Percentiles rank a stretch among this genome's conserved stretches.
These are phyloP conservation scores for Diorhabda elongata DNA, from an alignment of 1,140 invertebrate species.

Conservation along the genomic window DNA sequence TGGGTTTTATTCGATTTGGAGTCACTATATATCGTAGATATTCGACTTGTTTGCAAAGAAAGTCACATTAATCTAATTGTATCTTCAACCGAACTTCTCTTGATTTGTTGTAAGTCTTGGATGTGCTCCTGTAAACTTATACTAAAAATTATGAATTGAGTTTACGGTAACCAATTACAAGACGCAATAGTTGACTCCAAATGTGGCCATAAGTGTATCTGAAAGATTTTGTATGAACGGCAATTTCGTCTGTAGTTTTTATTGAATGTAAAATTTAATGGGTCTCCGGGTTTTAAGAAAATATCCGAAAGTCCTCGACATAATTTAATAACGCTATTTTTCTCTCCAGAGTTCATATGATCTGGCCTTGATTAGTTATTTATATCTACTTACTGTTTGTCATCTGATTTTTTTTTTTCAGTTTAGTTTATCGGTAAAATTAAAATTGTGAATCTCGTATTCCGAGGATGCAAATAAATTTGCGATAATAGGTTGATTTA, in stretches of 20 bases:
- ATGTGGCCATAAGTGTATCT: no score
- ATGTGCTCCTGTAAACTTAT: background rate
- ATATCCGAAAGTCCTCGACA: background rate
- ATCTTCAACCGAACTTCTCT: background rate
- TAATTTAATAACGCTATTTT: background rate
- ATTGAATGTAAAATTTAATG: background rate
- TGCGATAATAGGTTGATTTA: no score
- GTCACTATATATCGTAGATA: background rate
- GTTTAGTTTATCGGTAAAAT: background rate
- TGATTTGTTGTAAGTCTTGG: background rate
- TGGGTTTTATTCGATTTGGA: background rate
- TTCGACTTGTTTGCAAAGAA: background rate
- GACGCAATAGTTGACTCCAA: background rate
- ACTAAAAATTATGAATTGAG: background rate
- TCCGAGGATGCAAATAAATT: no score
- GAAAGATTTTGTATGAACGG: background rate
- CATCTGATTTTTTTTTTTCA: background rate
- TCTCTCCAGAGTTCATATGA: background rate
- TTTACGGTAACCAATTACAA: background rate
- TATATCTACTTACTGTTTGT: background rate
- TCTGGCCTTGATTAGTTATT: background rate
- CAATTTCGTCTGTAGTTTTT: background rate
- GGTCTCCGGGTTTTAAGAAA: background rate
- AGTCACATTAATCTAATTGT: conserved; percentile 2
- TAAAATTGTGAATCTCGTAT: no score